Base-by-base conservation (phyloP, 2,113 vertebrate species). In the Hyla sarda region DNA sequence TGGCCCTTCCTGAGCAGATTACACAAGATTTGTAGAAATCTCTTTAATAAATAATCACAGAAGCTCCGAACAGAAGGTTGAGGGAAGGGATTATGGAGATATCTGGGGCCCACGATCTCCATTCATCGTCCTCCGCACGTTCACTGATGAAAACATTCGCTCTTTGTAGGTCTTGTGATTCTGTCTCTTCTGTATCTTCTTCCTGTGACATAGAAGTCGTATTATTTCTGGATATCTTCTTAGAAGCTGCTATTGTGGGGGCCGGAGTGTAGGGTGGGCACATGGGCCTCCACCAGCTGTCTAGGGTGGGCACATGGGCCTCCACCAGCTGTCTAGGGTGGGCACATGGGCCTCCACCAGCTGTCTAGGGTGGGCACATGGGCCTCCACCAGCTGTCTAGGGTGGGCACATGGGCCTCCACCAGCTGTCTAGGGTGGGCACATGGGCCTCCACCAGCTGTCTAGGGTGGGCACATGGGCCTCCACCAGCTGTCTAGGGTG, bases 31-130 rank as follows among this genome's bases (percentile, higher is more conserved):
- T 74, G 72, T 28, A 48, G 37, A 74, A 45, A 74, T 74, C 37
- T 74, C 41, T 47, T 45, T 74, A 74, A 74, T 74, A 45, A 74
- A 45, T 48, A 74, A 74, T 45, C 72, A 13, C 72, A 48, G 72
- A 21, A 0, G 17, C 34, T 69, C 19, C 0, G 72, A 74, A 25
- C 72, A 74, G 41, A 74, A 47, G 41, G 41, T 25, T 45, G 71
- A 45, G 37, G 41, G 41, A 74, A 45, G 69, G 69, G 69, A 73
- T 73, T 73, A 73, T 5, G 21, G 21, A 23, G 69, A 73, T 73
- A 30, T 45, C 65, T 19, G 19, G 34, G 16, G n/a, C 5, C 37
- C 23, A 1, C 37, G 0, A 13, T 5, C 19, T 47, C 72, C 41
- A 74, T 48, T 47, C 37, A 74, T 47, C 72, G 25, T 37, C 2